phyloP scores from a whole-genome alignment of 2,113 vertebrate species.

The Cettia cetti region DNA sequence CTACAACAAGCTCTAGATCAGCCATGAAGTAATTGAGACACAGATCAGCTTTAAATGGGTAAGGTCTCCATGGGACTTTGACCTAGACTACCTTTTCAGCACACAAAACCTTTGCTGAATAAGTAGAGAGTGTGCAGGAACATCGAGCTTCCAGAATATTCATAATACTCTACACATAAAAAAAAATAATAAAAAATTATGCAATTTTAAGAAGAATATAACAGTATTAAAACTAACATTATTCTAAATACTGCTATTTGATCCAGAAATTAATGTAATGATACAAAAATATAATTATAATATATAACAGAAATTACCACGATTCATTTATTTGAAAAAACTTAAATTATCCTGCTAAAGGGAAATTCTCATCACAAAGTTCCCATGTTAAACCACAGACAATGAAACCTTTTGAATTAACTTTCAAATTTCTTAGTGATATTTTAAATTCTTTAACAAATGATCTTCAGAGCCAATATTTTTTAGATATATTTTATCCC shows the following conservation, averaged over 20 bases:
- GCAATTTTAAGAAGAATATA: neutral
- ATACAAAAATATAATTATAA: neutral
- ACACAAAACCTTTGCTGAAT: neutral
- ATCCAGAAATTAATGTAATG: neutral
- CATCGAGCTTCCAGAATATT: neutral
- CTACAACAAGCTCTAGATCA: neutral
- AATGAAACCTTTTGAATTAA: neutral
- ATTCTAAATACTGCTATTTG: neutral
- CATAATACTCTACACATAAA: neutral
- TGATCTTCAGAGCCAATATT: neutral
- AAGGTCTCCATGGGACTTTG: accelerated
- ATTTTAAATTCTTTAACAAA: neutral
- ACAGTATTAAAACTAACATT: neutral
- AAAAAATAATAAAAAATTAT: accelerated
- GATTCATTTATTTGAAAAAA: neutral
- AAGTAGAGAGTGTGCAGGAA: neutral
- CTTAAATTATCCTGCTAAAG: neutral
- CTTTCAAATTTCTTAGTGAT: neutral
- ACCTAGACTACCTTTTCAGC: neutral
- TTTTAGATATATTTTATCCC: neutral
- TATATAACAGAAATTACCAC: neutral
- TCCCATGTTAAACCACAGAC: neutral
- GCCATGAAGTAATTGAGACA: neutral
- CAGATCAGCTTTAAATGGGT: neutral
- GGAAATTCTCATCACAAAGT: neutral